Evolutionary conservation across 2,797 vertebrate species (phyloP).

Genomic region (Strix occidentalis): DNA sequence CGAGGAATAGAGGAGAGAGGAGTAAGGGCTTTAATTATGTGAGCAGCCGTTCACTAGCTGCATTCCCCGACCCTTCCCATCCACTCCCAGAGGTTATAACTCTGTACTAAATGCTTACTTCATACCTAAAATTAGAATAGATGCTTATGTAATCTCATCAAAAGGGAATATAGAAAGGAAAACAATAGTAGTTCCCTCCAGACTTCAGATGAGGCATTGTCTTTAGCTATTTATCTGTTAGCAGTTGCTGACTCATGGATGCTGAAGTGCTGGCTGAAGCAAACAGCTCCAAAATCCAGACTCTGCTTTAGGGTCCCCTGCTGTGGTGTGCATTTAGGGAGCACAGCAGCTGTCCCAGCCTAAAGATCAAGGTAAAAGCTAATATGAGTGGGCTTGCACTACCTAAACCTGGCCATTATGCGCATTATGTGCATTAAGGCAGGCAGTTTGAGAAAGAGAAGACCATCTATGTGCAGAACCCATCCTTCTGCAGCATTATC

Average conservation of each 20-base stretch:
- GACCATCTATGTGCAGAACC: background rate
- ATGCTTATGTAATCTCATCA: background rate
- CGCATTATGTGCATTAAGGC: background rate
- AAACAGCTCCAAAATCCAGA: background rate
- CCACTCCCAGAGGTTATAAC: background rate
- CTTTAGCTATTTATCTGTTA: background rate
- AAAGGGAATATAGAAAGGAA: background rate
- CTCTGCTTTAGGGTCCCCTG: background rate
- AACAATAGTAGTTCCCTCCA: background rate
- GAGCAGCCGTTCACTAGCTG: background rate
- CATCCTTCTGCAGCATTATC: background rate
- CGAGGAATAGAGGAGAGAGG: background rate
- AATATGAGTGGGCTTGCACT: background rate
- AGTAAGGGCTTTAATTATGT: background rate
- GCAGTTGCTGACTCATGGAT: background rate
- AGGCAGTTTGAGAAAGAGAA: background rate
- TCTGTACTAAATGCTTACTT: background rate
- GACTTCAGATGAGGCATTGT: background rate
- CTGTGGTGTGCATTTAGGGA: background rate
- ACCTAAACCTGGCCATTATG: background rate
- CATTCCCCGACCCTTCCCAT: background rate
- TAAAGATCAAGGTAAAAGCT: background rate
- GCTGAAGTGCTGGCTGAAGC: background rate
- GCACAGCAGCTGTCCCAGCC: background rate
- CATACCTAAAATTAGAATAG: background rate